Base-by-base conservation (phyloP, 2,113 vertebrate species). In the Channa maculata region DNA sequence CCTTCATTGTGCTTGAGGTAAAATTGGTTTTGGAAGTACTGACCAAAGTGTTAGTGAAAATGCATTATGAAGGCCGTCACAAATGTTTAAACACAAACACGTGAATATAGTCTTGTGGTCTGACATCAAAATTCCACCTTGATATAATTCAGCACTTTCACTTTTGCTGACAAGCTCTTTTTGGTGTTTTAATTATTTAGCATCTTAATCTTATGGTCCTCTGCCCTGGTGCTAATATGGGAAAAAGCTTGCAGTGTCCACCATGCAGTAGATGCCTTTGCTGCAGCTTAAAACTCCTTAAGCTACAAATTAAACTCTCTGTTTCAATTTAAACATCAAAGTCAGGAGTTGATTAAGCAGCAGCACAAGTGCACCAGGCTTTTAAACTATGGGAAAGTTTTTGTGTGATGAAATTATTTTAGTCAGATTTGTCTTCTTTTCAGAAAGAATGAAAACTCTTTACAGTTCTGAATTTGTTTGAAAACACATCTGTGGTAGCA, bases 281-380 rank as follows among this genome's bases (percentile, higher is more conserved):
- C 59, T 73, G 84, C 37, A 53, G 76, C 3, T 71, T 43, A 33
- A 12, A n/a, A 48, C 48, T 70, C 71, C 48, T 75, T 14, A 61
- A 83, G 65, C 62, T 71, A 45, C 8, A 68, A 79, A 83, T 85
- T 71, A 83, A 83, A 77, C 58, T 74, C 65, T 52, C 52, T 50
- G 49, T 2, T 71, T 24, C 45, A 67, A 71, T 71, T 75, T 48
- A 64, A 77, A 77, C 67, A 72, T 13, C 77, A 77, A 63, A 65
- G 64, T 49, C 36, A 15, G 36, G 24, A 5, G 37, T 38, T 52
- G 74, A 75, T 68, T 57, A 71, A 67, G 36, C 33, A 9, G 60
- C 44, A 24, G 24, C 24, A 24, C 24, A 24, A 54, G 36, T 3
- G 0, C 71, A 81, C 24, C 8, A 6, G 63, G 72, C 48, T 51